Evolutionary conservation across 2,113 vertebrate genomes (phyloP).

Genomic region (Microcebus murinus): DNA sequence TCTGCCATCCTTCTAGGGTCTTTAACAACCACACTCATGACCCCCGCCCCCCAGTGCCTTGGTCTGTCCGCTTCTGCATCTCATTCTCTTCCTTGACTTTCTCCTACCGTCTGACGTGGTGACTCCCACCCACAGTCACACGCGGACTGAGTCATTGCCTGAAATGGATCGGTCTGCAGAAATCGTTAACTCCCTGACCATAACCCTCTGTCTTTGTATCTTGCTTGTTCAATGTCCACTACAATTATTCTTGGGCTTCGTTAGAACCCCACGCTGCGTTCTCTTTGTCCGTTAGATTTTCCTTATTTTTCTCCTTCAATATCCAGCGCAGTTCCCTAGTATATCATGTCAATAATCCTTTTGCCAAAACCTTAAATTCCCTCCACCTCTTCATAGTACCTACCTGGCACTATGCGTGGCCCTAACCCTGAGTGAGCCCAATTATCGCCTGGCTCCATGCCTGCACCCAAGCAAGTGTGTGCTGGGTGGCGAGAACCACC

Average conservation of each 20-base stretch:
- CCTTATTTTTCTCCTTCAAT: background rate
- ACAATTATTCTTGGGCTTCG: background rate
- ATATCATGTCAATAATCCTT: background rate
- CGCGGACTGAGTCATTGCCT: background rate
- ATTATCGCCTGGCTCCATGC: background rate
- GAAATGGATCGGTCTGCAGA: background rate
- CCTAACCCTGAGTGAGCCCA: background rate
- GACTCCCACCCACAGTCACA: background rate
- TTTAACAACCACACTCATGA: background rate
- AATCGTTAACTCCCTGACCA: background rate
- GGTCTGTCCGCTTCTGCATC: background rate
- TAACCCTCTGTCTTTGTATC: background rate
- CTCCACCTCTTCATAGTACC: background rate
- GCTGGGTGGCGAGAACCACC: background rate
- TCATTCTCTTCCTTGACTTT: background rate
- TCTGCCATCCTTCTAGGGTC: background rate
- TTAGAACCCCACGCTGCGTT: background rate
- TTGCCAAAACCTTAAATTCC: background rate
- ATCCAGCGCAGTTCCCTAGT: background rate
- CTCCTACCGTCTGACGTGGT: background rate
- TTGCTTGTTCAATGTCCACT: background rate
- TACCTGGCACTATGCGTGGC: background rate
- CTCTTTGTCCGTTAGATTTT: background rate
- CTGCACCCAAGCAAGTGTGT: background rate
- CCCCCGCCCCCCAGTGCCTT: background rate